phyloP scores from a whole-genome alignment of 2,888 invertebrate genomes.

The Aphidoletes aphidimyza region DNA sequence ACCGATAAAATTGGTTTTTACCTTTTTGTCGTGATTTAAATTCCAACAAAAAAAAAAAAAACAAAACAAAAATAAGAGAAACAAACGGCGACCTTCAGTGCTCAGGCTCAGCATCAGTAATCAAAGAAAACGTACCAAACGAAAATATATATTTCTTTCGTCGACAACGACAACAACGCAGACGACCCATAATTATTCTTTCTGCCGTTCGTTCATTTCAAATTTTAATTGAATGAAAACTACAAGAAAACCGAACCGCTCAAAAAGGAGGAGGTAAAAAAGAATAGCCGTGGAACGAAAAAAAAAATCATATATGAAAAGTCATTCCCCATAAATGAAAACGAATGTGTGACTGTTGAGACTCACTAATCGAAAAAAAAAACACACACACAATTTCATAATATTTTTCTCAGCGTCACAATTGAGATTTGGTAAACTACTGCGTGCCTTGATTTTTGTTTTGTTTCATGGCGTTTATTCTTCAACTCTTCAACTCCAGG shows the following conservation, averaged over 20 bases:
- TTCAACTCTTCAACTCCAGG: too few species aligned
- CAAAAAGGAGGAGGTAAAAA: background rate
- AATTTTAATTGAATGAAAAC: conserved; percentile 47
- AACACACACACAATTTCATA: background rate
- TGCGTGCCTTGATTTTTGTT: background rate
- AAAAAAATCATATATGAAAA: background rate
- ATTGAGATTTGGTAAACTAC: conserved; percentile 11
- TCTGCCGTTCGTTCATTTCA: conserved; percentile 46
- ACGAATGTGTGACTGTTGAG: conserved; percentile 13
- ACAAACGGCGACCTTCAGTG: conserved; percentile 28
- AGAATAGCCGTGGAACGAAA: too few species aligned
- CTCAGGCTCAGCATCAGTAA: background rate
- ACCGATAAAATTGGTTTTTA: conserved; percentile 33
- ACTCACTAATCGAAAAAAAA: conserved; percentile 22
- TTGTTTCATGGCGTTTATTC: background rate
- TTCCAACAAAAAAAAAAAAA: too few species aligned
- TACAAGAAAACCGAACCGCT: conserved; percentile 27
- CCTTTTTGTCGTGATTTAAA: conserved; percentile 50
- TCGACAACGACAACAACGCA: conserved; percentile 1
- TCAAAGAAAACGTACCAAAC: background rate
- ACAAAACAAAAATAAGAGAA: too few species aligned
- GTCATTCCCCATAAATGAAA: conserved; percentile 37
- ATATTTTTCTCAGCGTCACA: conserved; percentile 4
- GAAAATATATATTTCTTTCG: background rate
- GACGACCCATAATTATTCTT: conserved; percentile 49